phyloP scores from a whole-genome alignment of 2,113 vertebrate genomes.

The Odobenus rosmarus region DNA sequence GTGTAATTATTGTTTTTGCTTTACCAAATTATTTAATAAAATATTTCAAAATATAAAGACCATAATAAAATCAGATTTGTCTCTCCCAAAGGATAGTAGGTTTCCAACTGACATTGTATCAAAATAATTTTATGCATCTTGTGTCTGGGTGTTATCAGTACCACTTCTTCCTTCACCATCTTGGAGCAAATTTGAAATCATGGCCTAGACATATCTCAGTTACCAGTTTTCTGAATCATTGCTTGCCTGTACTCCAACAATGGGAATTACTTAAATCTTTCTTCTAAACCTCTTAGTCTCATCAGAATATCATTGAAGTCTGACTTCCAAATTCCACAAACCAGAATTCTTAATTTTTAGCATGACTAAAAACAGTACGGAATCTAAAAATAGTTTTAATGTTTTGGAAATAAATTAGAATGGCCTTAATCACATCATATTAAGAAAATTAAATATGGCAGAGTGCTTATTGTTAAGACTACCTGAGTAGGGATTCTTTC shows the following conservation, averaged over 20 bases:
- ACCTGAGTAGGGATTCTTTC: background rate
- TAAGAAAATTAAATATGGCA: background rate
- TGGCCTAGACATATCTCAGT: background rate
- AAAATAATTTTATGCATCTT: background rate
- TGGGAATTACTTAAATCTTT: background rate
- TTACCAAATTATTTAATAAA: conserved; percentile 39
- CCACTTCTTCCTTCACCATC: background rate
- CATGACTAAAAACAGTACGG: background rate
- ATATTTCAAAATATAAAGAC: background rate
- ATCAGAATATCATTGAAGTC: conserved; percentile 9
- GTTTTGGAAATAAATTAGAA: conserved; percentile 35
- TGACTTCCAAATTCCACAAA: conserved; percentile 28
- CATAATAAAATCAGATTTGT: background rate
- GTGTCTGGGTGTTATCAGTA: background rate
- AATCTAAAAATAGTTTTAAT: conserved; percentile 1
- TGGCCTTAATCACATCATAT: background rate
- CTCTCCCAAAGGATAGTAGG: background rate
- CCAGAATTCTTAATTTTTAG: conserved; percentile 24
- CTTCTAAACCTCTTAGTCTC: background rate
- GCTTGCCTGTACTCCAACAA: background rate
- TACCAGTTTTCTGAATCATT: background rate
- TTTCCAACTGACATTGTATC: background rate
- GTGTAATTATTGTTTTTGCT: background rate
- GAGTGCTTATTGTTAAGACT: background rate
- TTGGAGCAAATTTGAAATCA: background rate